Conservation (phyloP, 2,888 invertebrate species). For the Agapostemon virescens region DNA sequence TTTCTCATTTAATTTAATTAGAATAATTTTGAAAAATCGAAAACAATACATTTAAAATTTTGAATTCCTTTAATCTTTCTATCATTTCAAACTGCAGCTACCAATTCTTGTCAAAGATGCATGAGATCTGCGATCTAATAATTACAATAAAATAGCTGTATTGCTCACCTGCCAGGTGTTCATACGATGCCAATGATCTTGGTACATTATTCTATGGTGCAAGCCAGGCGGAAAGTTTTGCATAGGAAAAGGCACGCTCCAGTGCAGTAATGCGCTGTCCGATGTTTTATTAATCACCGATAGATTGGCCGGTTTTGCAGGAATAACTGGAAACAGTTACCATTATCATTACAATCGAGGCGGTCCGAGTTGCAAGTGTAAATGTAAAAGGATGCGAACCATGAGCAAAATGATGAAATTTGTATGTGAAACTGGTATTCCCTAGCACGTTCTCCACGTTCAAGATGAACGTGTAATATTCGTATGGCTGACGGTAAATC, state of each 20-base stretch:
- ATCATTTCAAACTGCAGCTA: no score
- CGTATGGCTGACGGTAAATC: slow-evolving; percentile 82
- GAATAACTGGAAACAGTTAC: slow-evolving; percentile 78
- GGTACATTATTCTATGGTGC: slow-evolving; percentile 81
- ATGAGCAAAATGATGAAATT: slow-evolving; percentile 83
- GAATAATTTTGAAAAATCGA: not conserved
- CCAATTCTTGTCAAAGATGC: no score
- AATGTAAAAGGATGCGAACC: slow-evolving; percentile 76
- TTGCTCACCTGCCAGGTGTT: slow-evolving; percentile 80
- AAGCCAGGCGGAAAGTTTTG: slow-evolving; percentile 82
- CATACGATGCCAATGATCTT: slow-evolving; percentile 81
- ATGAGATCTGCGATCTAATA: no score
- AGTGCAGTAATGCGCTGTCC: slow-evolving; percentile 81
- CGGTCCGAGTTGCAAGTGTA: not conserved
- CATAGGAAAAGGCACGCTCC: slow-evolving; percentile 81
- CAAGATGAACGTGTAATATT: slow-evolving; percentile 83
- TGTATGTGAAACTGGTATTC: slow-evolving; percentile 81
- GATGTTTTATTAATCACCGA: slow-evolving; percentile 80
- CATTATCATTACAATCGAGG: not conserved
- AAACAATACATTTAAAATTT: no score
- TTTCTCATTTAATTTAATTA: no score
- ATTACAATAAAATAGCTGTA: no score
- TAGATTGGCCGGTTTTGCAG: slow-evolving; percentile 81
- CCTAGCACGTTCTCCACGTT: slow-evolving; percentile 85
- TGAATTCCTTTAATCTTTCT: no score